A percentile compares a stretch with the other conserved stretches of the same genome.
These are phyloP conservation scores for Protula sp. DNA, from an alignment of 2,888 invertebrate species.

Conservation along the genomic window DNA sequence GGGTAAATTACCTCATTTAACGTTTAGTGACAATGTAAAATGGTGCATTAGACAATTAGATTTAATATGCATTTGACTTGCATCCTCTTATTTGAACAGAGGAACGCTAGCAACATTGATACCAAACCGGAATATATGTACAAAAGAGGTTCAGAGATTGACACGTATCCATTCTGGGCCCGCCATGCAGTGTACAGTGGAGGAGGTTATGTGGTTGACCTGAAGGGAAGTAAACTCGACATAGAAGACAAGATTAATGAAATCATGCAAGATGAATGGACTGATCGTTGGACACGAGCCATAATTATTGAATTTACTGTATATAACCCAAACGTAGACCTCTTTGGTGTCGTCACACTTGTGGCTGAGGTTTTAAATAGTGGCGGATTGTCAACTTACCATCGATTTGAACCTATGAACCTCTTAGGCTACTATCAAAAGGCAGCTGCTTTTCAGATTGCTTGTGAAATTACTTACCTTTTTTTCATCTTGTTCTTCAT, in stretches of 20 bases:
- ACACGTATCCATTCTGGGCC: slow-evolving; percentile 55
- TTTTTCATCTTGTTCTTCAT: slow-evolving; percentile 51
- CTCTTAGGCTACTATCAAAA: slow-evolving; percentile 37
- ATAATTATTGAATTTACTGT: slow-evolving; percentile 58
- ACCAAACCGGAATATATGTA: slow-evolving; percentile 40
- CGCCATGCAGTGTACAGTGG: slow-evolving; percentile 53
- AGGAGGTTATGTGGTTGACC: slow-evolving; percentile 56
- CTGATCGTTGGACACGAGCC: slow-evolving; percentile 56
- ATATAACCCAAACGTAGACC: slow-evolving; percentile 54
- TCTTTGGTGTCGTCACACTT: slow-evolving; percentile 47
- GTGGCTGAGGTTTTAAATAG: slow-evolving; percentile 45
- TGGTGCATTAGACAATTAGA: no score
- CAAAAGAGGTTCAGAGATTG: slow-evolving; percentile 39
- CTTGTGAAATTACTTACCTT: slow-evolving; percentile 27
- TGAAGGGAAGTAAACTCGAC: slow-evolving; percentile 34
- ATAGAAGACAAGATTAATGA: slow-evolving; percentile 35
- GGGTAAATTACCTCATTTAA: no score
- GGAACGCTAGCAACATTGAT: slow-evolving; percentile 1
- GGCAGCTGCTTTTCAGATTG: background rate
- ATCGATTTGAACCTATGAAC: slow-evolving; percentile 49
- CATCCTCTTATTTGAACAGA: no score
- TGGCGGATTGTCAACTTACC: slow-evolving; percentile 43
- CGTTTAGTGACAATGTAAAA: no score
- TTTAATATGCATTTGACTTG: no score
- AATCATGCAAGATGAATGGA: slow-evolving; percentile 53